Conservation (phyloP, 35 echinoderm and acorn worm species). For the Ptychodera flava region DNA sequence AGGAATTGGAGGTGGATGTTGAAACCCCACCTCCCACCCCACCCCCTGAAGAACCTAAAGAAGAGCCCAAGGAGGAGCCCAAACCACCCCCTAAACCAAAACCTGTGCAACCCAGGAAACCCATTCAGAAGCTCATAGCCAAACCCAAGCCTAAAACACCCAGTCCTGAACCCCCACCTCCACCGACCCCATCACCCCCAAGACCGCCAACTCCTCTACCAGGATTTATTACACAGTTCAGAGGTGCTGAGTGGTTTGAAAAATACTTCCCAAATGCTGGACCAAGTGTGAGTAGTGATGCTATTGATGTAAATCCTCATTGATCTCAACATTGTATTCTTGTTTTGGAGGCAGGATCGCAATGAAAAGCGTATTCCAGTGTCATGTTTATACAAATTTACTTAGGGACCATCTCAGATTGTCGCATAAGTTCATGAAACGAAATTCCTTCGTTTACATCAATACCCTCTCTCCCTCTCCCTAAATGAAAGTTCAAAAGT, state of each 20-base stretch:
- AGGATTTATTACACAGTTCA: slow-evolving; percentile 88
- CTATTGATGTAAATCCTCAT: not conserved
- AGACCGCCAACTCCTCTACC: slow-evolving; percentile 95
- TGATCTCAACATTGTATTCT: too few species aligned
- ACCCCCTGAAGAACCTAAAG: slow-evolving; percentile 55
- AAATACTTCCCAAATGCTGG: slow-evolving; percentile 94
- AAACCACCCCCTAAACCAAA: slow-evolving; percentile 27
- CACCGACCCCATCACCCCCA: slow-evolving; percentile 71
- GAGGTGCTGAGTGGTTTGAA: slow-evolving; percentile 91
- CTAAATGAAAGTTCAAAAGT: too few species aligned
- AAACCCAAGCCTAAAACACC: slow-evolving; percentile 65
- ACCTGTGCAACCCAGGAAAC: slow-evolving; percentile 18
- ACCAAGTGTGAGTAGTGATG: slow-evolving; percentile 46
- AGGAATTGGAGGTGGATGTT: slow-evolving; percentile 27
- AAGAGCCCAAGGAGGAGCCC: slow-evolving; percentile 44
- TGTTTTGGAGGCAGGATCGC: too few species aligned
- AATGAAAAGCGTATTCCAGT: too few species aligned
- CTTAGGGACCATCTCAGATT: too few species aligned
- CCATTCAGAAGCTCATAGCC: slow-evolving; percentile 38
- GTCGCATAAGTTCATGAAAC: too few species aligned
- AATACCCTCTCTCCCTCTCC: too few species aligned
- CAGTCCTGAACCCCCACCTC: slow-evolving; percentile 48
- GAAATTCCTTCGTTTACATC: too few species aligned
- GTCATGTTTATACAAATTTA: too few species aligned
- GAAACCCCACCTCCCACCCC: slow-evolving; percentile 28